These are phyloP conservation scores for Columba guinea DNA, from an alignment of 2,797 vertebrate species.

Conservation along the genomic window DNA sequence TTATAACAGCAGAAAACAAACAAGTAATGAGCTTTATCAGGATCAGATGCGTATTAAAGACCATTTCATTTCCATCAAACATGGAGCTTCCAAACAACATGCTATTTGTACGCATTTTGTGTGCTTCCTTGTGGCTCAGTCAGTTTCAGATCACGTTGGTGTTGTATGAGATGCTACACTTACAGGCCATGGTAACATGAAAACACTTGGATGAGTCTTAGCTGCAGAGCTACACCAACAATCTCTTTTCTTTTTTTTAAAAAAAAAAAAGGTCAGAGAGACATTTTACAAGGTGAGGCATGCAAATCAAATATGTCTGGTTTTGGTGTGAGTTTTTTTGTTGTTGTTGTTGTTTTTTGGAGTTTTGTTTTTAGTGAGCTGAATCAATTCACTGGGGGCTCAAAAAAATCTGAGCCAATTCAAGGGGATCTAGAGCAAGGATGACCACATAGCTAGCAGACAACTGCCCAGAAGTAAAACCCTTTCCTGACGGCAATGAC, in stretches of 20 bases:
- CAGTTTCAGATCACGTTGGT: neutral
- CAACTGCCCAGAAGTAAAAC: neutral
- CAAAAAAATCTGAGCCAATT: neutral
- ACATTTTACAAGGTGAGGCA: neutral
- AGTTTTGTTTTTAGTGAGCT: fast-evolving
- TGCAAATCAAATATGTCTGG: neutral
- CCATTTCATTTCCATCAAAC: neutral
- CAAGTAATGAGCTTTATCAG: neutral
- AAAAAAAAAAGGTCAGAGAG: neutral
- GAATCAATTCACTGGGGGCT: neutral
- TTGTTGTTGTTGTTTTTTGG: too few species aligned
- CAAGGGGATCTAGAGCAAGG: neutral
- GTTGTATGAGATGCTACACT: neutral
- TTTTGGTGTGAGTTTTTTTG: too few species aligned
- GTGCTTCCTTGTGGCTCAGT: neutral
- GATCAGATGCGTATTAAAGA: neutral
- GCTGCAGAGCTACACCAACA: neutral
- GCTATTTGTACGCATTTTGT: neutral
- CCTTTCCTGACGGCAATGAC: neutral
- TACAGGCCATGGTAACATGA: fast-evolving
- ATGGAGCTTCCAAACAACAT: neutral
- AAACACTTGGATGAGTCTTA: neutral
- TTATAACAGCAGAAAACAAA: constrained; percentile 11
- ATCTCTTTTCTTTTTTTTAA: neutral
- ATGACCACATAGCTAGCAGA: neutral